Base-by-base conservation (phyloP, 2,113 vertebrate species). In the Platichthys flesus region DNA sequence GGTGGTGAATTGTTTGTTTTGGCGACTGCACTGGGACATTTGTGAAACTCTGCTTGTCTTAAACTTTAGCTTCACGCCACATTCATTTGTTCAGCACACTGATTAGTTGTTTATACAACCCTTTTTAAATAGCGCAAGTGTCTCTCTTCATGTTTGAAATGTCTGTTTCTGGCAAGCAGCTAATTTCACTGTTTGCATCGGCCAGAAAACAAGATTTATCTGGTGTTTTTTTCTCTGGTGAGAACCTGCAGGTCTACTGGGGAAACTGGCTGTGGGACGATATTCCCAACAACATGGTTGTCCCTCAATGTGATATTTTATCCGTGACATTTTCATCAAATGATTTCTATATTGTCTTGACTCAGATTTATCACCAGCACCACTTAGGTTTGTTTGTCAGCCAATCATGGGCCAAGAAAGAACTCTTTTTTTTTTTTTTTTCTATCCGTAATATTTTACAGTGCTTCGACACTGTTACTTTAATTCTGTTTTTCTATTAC, bases 91-190 rank as follows among this genome's bases (percentile, higher is more conserved):
- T 77, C 70, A 12, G 20, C 4, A 12, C n/a, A 9, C 61, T 84
- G 79, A 87, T 78, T 76, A 45, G 65, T 76, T 90, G 87, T 85
- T 89, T 91, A 82, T 74, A 82, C 60, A 87, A 79, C 49, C 21
- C 3, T 72, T 74, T 71, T 74, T 79, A 1, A 49, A 70, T 70
- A 73, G 54, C 54, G 60, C 42, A 78, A 90, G 26, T 72, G 55
- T 83, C 82, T 80, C 37, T 65, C 54, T 28, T 42, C 0, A 49
- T 82, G 69, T 83, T 84, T 78, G 64, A 85, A 79, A 79, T 55
- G 20, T 66, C 45, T 82, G 20, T 85, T 72, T 79, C 45, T 47
- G 28, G 66, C 78, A 35, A 63, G 56, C 51, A 16, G 51, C 59
- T 15, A 21, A 31, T 71, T 40, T 68, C 37, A 40, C 57, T 78